Evolutionary conservation across 2,888 invertebrate genomes (phyloP).

Genomic region (Papilio demoleus): DNA sequence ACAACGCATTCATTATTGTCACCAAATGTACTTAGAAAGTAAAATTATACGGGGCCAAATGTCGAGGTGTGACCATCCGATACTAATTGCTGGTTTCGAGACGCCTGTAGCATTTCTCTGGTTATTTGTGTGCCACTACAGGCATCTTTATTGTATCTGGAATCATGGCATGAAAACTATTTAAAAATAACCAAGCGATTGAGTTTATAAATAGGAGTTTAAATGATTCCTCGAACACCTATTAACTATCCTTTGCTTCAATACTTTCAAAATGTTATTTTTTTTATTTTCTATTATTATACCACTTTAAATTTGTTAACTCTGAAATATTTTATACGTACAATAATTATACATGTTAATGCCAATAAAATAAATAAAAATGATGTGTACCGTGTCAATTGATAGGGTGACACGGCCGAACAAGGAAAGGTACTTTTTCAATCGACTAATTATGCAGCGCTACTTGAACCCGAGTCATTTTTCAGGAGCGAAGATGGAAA

Average conservation of each 20-base stretch:
- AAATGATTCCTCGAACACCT: constrained; percentile 40
- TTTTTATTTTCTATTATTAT: no score
- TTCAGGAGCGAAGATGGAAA: constrained; percentile 62
- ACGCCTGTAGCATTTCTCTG: constrained; percentile 57
- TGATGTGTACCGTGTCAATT: constrained; percentile 51
- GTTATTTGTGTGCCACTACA: constrained; percentile 73
- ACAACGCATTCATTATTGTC: constrained; percentile 69
- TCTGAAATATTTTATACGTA: no score
- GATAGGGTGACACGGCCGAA: constrained; percentile 63
- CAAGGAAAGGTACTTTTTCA: constrained; percentile 76
- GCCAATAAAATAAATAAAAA: constrained; percentile 55
- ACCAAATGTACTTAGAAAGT: constrained; percentile 80
- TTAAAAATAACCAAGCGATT: constrained; percentile 56
- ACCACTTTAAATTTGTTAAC: no score
- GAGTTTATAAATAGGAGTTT: constrained; percentile 1
- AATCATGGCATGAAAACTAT: constrained; percentile 66
- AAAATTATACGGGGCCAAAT: constrained; percentile 78
- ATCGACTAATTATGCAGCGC: constrained; percentile 72
- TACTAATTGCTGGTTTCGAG: constrained; percentile 79
- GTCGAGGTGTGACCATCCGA: constrained; percentile 82
- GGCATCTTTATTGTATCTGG: constrained; percentile 67
- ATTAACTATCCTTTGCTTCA: constrained; percentile 11
- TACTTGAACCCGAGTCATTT: constrained; percentile 73
- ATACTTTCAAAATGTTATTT: background rate
- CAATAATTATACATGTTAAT: constrained; percentile 28